Conservation (phyloP, 2,888 invertebrate species). For the Busseola fusca region DNA sequence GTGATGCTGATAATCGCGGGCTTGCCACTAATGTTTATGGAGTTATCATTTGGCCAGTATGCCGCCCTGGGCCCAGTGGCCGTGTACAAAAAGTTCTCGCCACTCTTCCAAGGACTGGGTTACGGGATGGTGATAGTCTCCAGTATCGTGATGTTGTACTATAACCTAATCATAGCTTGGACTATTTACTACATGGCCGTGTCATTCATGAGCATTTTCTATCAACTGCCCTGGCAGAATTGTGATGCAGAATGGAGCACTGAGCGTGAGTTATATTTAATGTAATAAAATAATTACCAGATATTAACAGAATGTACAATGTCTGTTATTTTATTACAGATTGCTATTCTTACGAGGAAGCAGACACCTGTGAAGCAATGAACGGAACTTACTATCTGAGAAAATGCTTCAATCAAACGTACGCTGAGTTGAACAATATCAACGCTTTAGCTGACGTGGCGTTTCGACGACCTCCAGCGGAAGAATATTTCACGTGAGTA, state of each 20-base stretch:
- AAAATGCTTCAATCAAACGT: constrained; percentile 89
- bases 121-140: constrained; percentile 94
- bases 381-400: constrained; percentile 91
- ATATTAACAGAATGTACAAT: not conserved
- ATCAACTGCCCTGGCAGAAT: constrained; percentile 92
- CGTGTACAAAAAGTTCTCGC: constrained; percentile 94
- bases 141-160: constrained; percentile 92
- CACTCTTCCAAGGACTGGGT: constrained; percentile 92
- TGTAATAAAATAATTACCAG: not conserved
- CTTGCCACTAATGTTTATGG: constrained; percentile 95
- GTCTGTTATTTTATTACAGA: constrained; percentile 79
- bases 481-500: constrained; percentile 92
- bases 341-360: constrained; percentile 91
- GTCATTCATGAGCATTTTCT: constrained; percentile 90
- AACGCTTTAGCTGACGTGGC: constrained; percentile 87
- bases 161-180: constrained; percentile 94
- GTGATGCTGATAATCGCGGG: constrained; percentile 94
- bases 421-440: constrained; percentile 88
- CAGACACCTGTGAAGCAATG: constrained; percentile 88
- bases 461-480: constrained; percentile 91
- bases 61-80: constrained; percentile 94
- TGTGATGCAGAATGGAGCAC: constrained; percentile 93
- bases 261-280: constrained; percentile 85
- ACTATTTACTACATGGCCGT: constrained; percentile 92
- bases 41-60: constrained; percentile 95